Evolutionary conservation across 2,888 invertebrate species (phyloP).

Genomic region (Ormyrus rosae): DNA sequence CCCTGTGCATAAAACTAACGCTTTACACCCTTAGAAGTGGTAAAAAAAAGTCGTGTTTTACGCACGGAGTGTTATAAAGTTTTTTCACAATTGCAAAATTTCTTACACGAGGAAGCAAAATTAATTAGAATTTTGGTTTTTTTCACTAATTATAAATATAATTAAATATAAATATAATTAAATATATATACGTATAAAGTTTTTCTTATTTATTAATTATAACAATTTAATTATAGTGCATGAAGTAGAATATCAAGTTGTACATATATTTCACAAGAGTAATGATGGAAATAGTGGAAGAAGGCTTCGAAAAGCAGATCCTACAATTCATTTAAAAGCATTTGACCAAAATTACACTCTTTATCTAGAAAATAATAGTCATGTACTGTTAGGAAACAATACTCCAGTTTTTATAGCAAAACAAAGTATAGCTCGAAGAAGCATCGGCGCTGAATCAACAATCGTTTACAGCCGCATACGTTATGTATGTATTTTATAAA

Average conservation of each 20-base stretch:
- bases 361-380: constrained; percentile 33
- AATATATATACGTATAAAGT: too few relatives aligned
- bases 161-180: too few relatives aligned
- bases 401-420: constrained; percentile 35
- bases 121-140: too few relatives aligned
- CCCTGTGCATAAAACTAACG: too few relatives aligned
- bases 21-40: too few relatives aligned
- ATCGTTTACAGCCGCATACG: constrained; percentile 7
- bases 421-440: background rate
- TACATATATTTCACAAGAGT: constrained; percentile 17
- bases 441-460: background rate
- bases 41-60: too few relatives aligned
- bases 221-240: constrained; percentile 15
- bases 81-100: too few relatives aligned
- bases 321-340: constrained; percentile 19
- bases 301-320: background rate
- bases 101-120: too few relatives aligned
- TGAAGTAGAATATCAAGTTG: constrained; percentile 23
- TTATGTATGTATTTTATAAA: constrained; percentile 22
- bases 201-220: background rate
- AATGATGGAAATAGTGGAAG: background rate
- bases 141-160: too few relatives aligned
- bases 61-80: too few relatives aligned
- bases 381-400: constrained; percentile 18
- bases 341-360: constrained; percentile 30